Conservation (phyloP, 2,888 invertebrate genomes). For the Nymphalis c-album region DNA sequence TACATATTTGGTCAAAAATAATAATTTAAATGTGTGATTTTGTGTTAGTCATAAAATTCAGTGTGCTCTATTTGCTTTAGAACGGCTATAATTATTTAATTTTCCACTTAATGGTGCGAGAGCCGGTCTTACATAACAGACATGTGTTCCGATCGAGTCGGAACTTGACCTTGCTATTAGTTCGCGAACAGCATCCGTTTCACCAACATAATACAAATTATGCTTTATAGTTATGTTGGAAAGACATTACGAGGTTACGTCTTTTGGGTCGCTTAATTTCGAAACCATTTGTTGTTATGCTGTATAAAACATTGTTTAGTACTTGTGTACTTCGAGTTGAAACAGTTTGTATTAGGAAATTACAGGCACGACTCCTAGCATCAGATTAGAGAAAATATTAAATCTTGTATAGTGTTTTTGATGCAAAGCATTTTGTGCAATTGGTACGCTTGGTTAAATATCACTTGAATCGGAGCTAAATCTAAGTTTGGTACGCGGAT, state of each 20-base stretch:
- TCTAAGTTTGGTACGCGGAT: constrained; percentile 16
- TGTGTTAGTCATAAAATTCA: background rate
- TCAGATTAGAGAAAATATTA: constrained; percentile 19
- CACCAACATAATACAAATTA: constrained; percentile 24
- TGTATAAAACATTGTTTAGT: constrained; percentile 3
- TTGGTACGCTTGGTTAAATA: constrained; percentile 17
- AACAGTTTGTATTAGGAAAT: constrained; percentile 8
- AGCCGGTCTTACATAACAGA: constrained; percentile 55
- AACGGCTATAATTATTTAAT: constrained; percentile 13
- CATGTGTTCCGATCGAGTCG: constrained; percentile 52
- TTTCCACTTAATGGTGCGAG: constrained; percentile 29
- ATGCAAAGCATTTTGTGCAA: constrained; percentile 21
- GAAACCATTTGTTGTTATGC: constrained; percentile 17
- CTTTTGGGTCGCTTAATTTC: constrained; percentile 14
- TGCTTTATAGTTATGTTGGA: constrained; percentile 18
- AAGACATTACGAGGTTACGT: constrained; percentile 24
- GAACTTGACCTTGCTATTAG: constrained; percentile 66
- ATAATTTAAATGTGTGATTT: background rate
- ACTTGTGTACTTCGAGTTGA: background rate
- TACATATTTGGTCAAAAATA: no score
- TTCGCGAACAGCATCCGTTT: constrained; percentile 36
- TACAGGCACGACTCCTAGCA: constrained; percentile 11
- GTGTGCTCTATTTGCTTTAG: background rate
- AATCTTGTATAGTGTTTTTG: constrained; percentile 13
- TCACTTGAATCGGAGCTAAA: constrained; percentile 15